Conservation (phyloP, 2,888 invertebrate species). For the Allygus modestus region DNA sequence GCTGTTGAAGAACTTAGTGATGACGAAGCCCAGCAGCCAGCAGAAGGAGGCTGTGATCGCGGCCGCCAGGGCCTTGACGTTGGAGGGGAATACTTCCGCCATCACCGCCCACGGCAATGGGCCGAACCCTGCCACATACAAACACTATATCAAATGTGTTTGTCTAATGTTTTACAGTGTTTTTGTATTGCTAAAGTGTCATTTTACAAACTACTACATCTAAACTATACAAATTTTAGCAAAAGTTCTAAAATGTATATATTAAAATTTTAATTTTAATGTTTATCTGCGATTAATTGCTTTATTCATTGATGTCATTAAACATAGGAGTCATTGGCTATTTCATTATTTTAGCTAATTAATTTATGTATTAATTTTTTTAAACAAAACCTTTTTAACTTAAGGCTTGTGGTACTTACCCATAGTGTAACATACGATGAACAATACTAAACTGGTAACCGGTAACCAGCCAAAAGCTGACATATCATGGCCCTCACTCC, state of each 20-base stretch:
- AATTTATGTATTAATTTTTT: no score
- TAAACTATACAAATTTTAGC: no score
- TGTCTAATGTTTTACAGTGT: no score
- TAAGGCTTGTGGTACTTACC: conserved; percentile 74
- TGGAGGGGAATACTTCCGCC: conserved; percentile 89
- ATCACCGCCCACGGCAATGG: conserved; percentile 90
- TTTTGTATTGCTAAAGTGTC: no score
- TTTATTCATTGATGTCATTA: no score
- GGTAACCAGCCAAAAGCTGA: conserved; percentile 86
- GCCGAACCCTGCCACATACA: conserved; percentile 78
- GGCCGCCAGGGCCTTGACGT: conserved; percentile 86
- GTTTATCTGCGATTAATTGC: no score
- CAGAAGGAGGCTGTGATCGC: conserved; percentile 87
- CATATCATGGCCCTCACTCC: conserved; percentile 77
- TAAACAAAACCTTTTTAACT: no score
- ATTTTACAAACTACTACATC: no score
- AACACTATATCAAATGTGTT: not conserved
- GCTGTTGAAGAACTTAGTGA: conserved; percentile 83
- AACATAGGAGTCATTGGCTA: no score
- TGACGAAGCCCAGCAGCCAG: conserved; percentile 86
- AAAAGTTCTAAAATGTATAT: no score
- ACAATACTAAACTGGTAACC: conserved; percentile 86
- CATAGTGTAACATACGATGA: conserved; percentile 90
- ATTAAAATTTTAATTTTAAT: no score
- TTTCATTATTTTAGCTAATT: no score